These are phyloP conservation scores for Caenorhabditis plicata DNA, from an alignment of 2,888 invertebrate genomes.

Conservation along the genomic window DNA sequence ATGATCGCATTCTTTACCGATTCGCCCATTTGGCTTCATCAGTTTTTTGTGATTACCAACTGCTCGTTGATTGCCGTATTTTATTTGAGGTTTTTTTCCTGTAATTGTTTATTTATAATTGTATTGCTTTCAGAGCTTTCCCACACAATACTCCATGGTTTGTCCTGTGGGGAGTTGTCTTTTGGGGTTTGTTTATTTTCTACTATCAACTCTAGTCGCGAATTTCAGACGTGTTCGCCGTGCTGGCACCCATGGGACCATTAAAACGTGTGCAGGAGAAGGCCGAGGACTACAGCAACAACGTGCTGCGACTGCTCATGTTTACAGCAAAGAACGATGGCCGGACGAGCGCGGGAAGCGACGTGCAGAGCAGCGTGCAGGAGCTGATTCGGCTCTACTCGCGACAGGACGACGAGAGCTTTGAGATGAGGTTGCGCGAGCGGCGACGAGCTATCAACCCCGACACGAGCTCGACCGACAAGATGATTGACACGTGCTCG, in stretches of 20 bases:
- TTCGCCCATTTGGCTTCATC: constrained; percentile 37
- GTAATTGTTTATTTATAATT: too few species aligned
- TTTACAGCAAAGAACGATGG: too few species aligned
- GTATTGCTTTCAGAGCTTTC: too few species aligned
- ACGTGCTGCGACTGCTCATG: constrained; percentile 51
- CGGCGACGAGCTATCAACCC: not conserved
- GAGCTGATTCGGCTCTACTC: constrained; percentile 19
- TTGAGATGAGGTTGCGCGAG: not conserved
- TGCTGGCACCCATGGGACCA: constrained; percentile 52
- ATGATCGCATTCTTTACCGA: constrained; percentile 37
- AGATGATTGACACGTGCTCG: constrained; percentile 2
- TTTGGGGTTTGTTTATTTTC: constrained; percentile 41
- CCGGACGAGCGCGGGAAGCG: constrained; percentile 4
- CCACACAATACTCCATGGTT: constrained; percentile 54
- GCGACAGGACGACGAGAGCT: constrained; percentile 2
- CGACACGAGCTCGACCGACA: not conserved
- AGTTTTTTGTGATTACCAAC: constrained; percentile 49
- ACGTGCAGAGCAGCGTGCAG: constrained; percentile 7
- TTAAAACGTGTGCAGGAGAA: constrained; percentile 46
- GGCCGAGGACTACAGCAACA: constrained; percentile 52
- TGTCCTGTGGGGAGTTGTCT: constrained; percentile 39
- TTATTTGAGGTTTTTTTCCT: too few species aligned
- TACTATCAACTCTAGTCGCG: not conserved
- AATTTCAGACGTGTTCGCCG: constrained; percentile 52
- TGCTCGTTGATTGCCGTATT: constrained; percentile 53